Conservation (phyloP, 2,888 invertebrate genomes). For the Rotaria sp. region DNA sequence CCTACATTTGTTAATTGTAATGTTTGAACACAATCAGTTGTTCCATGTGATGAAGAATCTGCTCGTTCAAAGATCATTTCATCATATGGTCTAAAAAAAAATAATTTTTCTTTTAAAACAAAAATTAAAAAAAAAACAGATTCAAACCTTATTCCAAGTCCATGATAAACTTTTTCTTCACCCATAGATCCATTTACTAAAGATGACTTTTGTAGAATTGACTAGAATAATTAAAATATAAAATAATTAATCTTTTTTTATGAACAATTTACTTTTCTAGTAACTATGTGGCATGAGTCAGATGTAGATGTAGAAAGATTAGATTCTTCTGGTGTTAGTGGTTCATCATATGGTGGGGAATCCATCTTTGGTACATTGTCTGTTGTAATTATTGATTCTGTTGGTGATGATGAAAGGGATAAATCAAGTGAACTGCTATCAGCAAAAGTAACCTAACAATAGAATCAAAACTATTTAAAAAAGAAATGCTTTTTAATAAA, state of each 20-base stretch:
- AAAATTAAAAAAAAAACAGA: too few relatives aligned
- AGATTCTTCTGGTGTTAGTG: background rate
- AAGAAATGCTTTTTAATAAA: background rate
- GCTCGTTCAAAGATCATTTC: constrained; percentile 30
- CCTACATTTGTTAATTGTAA: constrained; percentile 33
- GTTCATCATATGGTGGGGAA: background rate
- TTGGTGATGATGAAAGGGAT: background rate
- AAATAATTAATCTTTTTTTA: background rate
- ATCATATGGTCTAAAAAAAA: constrained; percentile 14
- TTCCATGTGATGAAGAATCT: background rate
- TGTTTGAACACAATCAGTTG: constrained; percentile 26
- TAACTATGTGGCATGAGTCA: background rate
- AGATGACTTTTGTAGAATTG: background rate
- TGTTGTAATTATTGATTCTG: background rate
- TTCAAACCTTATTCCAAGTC: background rate
- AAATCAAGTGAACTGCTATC: background rate
- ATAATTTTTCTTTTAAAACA: too few relatives aligned
- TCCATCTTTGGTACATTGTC: background rate
- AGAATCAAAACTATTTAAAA: background rate
- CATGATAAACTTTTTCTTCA: constrained; percentile 18
- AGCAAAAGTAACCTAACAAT: background rate
- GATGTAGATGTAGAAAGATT: too few relatives aligned
- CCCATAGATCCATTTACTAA: background rate
- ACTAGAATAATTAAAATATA: background rate
- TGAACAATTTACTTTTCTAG: constrained; percentile 1